Base-by-base conservation (phyloP, 2,113 vertebrate genomes). In the Muscicapa adusta region DNA sequence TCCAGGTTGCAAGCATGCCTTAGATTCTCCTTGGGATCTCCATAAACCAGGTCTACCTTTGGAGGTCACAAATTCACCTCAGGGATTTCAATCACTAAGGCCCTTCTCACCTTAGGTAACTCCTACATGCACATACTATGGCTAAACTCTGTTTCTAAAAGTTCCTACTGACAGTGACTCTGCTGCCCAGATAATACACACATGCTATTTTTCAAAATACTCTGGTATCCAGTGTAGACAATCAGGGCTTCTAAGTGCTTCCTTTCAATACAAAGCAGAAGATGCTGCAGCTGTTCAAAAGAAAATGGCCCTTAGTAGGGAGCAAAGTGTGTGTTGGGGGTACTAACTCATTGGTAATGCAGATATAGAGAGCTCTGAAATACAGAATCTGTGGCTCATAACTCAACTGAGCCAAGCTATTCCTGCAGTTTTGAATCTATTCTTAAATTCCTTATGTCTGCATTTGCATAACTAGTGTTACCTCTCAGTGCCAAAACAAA, bases 241-340 rank as follows among this genome's bases (percentile, higher is more conserved):
- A n/a, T 24, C 84, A 78, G 61, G 31, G 28, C 53, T 82, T n/a
- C 57, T 53, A 26, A 88, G 61, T 6, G 2, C 16, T 54, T 68
- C 53, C 12, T 88, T 22, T 54, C 50, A 89, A 68, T 79, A 89
- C 17, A 82, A 89, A 82, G 31, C 48, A 94, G 70, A 88, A 87
- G 43, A 53, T 23, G 7, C 60, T 87, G 53, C 70, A 61, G 65
- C 29, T 61, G 34, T 45, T 72, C 29, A 45, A 72, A 91, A 86
- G 50, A 80, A 82, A 83, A 62, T 8, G 47, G 45, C 38, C 65
- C 20, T 56, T 26, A 57, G 36, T 3, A 73, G 28, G 34, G 19
- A 77, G 36, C 28, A 58, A 73, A 43, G 12, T 3, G 34, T 25
- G 20, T 45, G 3, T 1, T 43, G 48, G 2, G 28, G 6, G 16